Percentiles rank a stretch among this genome's conserved stretches.
Conservation (phyloP, 2,888 invertebrate species). For the Celastrina argiolus region DNA sequence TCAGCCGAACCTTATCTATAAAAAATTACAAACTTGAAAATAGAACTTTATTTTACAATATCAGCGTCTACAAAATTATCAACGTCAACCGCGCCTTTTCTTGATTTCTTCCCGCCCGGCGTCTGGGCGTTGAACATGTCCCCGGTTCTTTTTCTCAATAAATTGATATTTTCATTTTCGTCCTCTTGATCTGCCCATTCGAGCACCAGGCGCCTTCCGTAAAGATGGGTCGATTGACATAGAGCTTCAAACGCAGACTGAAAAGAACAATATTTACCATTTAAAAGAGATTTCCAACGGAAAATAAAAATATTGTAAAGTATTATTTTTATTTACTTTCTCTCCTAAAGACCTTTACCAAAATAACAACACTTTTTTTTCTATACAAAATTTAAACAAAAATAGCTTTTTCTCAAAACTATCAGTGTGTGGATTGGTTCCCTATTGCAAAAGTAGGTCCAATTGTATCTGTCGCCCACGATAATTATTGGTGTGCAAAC, state of each 20-base stretch:
- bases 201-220: constrained; percentile 94
- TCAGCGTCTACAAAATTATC: constrained; percentile 65
- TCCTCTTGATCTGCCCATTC: constrained; percentile 94
- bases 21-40: not conserved
- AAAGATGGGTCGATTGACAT: constrained; percentile 98
- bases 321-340: too few relatives aligned
- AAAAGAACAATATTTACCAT: constrained; percentile 42
- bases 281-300: not conserved
- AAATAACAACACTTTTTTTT: too few relatives aligned
- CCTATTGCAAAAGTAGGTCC: too few relatives aligned
- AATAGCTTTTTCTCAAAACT: too few relatives aligned
- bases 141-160: constrained; percentile 91
- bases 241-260: constrained; percentile 94
- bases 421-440: too few relatives aligned
- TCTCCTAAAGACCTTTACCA: too few relatives aligned
- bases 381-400: too few relatives aligned
- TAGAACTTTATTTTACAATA: constrained; percentile 32
- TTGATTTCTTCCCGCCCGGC: constrained; percentile 68
- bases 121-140: constrained; percentile 65
- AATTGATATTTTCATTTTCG: constrained; percentile 83
- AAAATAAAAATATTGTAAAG: too few relatives aligned
- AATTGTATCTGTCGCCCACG: too few relatives aligned
- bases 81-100: constrained; percentile 65
- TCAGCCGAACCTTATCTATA: not conserved
- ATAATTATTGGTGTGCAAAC: too few relatives aligned